These are phyloP conservation scores for Isotomurus palustris DNA, from an alignment of 2,888 invertebrate genomes.

Conservation along the genomic window DNA sequence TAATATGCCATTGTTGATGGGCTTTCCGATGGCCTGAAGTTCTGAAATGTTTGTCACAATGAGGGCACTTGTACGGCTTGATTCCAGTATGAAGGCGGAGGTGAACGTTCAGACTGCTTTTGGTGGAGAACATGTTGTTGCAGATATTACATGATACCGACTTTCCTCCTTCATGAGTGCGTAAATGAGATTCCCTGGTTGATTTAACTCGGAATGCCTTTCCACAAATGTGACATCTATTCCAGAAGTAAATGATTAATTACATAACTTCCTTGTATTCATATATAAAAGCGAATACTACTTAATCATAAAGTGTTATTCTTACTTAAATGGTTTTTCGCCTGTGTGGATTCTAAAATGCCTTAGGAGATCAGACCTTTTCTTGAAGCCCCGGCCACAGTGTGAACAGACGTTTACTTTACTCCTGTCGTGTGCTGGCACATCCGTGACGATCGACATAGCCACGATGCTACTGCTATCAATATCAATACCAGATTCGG, in stretches of 20 bases:
- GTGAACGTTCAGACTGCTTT: slow-evolving; percentile 71
- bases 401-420: slow-evolving; percentile 48
- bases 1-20: slow-evolving; percentile 57
- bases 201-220: slow-evolving; percentile 61
- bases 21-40: slow-evolving; percentile 64
- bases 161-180: slow-evolving; percentile 58
- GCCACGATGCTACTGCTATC: no score
- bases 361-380: slow-evolving; percentile 52
- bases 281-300: neutral
- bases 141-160: slow-evolving; percentile 61
- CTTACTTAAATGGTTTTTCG: slow-evolving; percentile 49
- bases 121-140: slow-evolving; percentile 60
- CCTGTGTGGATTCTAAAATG: slow-evolving; percentile 53
- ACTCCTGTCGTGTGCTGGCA: neutral
- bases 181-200: slow-evolving; percentile 60
- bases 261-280: neutral
- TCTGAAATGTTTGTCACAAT: slow-evolving; percentile 66
- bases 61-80: slow-evolving; percentile 79
- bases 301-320: neutral
- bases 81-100: slow-evolving; percentile 71
- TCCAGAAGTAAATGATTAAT: neutral
- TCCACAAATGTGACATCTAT: slow-evolving; percentile 39
- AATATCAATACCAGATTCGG: no score
- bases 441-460: no score
- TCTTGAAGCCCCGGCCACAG: slow-evolving; percentile 53